Evolutionary conservation across 2,113 vertebrate genomes (phyloP).

Genomic region (Hemibagrus wyckioides): DNA sequence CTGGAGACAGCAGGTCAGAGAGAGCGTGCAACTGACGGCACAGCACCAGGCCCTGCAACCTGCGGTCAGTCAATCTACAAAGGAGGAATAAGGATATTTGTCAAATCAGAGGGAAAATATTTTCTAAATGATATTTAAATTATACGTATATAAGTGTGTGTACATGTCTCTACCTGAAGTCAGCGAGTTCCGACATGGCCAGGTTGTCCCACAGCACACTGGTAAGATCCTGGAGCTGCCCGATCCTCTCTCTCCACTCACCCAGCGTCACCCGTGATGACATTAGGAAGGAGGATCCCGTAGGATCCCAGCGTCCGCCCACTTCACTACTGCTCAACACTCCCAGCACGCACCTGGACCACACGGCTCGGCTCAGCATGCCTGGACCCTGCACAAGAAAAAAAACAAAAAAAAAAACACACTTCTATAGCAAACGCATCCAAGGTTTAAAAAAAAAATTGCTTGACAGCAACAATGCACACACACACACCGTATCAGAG

Average conservation of each 20-base stretch:
- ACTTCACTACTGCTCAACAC: conserved; percentile 80
- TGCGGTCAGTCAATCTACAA: conserved; percentile 78
- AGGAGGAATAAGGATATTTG: background rate
- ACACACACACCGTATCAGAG: conserved; percentile 62
- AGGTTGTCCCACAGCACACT: conserved; percentile 88
- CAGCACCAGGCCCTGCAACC: conserved; percentile 82
- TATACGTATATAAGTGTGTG: background rate
- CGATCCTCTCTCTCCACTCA: conserved; percentile 84
- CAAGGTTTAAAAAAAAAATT: background rate
- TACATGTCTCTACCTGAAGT: conserved; percentile 81
- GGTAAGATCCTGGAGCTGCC: conserved; percentile 84
- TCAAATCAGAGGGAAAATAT: background rate
- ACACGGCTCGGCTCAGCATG: conserved; percentile 83
- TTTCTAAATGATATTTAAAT: background rate
- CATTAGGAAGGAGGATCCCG: conserved; percentile 75
- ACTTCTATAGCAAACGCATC: background rate
- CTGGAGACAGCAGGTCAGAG: conserved; percentile 79
- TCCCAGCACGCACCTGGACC: conserved; percentile 89
- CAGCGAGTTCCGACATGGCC: conserved; percentile 74
- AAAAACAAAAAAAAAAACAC: background rate
- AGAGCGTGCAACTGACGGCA: conserved; percentile 81
- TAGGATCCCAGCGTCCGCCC: conserved; percentile 76
- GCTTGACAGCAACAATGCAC: background rate
- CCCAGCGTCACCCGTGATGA: conserved; percentile 85
- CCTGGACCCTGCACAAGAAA: conserved; percentile 82